These are phyloP conservation scores for Telenomus remus DNA, from an alignment of 1,140 invertebrate genomes.

Conservation along the genomic window DNA sequence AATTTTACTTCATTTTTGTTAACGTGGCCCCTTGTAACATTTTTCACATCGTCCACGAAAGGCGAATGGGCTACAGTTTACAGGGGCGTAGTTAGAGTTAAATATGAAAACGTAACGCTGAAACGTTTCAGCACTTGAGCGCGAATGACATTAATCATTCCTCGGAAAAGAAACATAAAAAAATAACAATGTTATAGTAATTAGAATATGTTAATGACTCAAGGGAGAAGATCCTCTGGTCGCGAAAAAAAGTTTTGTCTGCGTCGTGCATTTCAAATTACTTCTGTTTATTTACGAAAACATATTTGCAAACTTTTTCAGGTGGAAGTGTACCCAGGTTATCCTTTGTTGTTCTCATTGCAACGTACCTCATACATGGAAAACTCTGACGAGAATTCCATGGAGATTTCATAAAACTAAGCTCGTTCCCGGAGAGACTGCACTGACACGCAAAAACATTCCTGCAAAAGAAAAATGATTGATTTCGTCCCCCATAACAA, in stretches of 20 bases:
- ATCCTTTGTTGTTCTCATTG: slow-evolving; percentile 36
- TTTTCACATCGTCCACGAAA: no score
- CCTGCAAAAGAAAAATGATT: slow-evolving; percentile 1
- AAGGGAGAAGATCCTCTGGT: neutral
- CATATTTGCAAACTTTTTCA: slow-evolving; percentile 28
- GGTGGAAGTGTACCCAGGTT: slow-evolving; percentile 40
- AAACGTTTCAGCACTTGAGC: no score
- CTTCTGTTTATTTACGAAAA: neutral
- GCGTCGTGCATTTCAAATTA: neutral
- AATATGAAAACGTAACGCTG: no score
- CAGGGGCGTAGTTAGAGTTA: no score
- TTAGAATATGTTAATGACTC: no score
- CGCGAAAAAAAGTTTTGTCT: neutral
- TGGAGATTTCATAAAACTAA: slow-evolving; percentile 4
- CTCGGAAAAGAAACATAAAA: no score
- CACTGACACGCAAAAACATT: slow-evolving; percentile 24
- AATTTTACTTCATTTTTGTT: no score
- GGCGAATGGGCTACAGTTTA: no score
- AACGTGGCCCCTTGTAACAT: no score
- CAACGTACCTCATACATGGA: slow-evolving; percentile 19
- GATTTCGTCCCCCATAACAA: slow-evolving; percentile 5
- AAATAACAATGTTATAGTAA: no score
- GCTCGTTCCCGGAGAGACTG: slow-evolving; percentile 18
- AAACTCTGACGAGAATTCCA: slow-evolving; percentile 44
- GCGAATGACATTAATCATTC: no score